These are phyloP conservation scores for Lycaena phlaeas DNA, from an alignment of 2,888 invertebrate species.

Conservation along the genomic window DNA sequence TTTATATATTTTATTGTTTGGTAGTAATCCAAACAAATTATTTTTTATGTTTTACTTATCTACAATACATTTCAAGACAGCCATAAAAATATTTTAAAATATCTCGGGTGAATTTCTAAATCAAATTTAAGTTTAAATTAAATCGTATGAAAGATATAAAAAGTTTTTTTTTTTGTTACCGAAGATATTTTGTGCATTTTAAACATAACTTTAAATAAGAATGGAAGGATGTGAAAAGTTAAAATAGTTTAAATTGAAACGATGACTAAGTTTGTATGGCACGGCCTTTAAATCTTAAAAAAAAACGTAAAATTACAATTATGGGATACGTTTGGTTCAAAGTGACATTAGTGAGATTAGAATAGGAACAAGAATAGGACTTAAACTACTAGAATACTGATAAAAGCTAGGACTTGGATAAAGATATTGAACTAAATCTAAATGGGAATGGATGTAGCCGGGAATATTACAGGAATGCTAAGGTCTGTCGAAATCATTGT, in stretches of 20 bases:
- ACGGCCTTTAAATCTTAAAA: conserved; percentile 29
- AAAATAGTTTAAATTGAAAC: conserved; percentile 22
- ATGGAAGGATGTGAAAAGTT: conserved; percentile 16
- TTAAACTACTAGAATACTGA: conserved; percentile 63
- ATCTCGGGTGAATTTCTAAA: too few relatives aligned
- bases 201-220: conserved; percentile 1
- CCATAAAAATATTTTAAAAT: too few relatives aligned
- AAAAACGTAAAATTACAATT: conserved; percentile 12
- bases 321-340: conserved; percentile 6
- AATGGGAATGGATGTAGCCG: conserved; percentile 29
- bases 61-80: too few relatives aligned
- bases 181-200: background rate
- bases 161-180: too few relatives aligned
- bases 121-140: too few relatives aligned
- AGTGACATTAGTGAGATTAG: conserved; percentile 13
- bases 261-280: conserved; percentile 36
- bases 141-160: too few relatives aligned
- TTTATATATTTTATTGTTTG: too few relatives aligned
- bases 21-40: too few relatives aligned
- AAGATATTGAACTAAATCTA: conserved; percentile 25
- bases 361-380: conserved; percentile 58
- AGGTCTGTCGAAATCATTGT: conserved; percentile 22
- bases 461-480: conserved; percentile 33
- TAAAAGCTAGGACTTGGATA: conserved; percentile 51
- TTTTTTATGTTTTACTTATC: too few relatives aligned